These are phyloP conservation scores for Ecdyonurus torrentis DNA, from an alignment of 2,888 invertebrate species.

Conservation along the genomic window DNA sequence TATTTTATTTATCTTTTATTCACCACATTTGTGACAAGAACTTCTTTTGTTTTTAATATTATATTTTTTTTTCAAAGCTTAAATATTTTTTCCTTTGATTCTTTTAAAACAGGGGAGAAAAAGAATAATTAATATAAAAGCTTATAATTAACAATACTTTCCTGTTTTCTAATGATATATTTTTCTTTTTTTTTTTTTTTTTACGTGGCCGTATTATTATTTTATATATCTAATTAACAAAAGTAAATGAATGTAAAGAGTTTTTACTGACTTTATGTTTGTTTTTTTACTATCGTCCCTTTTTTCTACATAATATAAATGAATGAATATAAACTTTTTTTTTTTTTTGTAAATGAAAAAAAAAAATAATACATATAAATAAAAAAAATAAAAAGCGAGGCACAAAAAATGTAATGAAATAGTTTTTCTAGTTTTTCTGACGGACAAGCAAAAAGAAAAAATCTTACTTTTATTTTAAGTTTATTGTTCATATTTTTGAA, in stretches of 20 bases:
- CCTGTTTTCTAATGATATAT: too few species aligned
- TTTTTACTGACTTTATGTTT: not conserved
- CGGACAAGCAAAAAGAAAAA: too few species aligned
- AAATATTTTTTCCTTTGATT: not conserved
- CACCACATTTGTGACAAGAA: not conserved
- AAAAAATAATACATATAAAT: not conserved
- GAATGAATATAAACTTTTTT: not conserved
- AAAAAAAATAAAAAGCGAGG: not conserved
- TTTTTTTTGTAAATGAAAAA: not conserved
- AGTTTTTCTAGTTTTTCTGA: not conserved
- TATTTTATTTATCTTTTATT: too few species aligned
- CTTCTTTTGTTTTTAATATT: not conserved
- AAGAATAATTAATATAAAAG: not conserved
- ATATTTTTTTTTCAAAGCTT: not conserved
- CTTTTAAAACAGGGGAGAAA: not conserved
- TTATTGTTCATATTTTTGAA: too few species aligned
- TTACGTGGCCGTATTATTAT: not conserved
- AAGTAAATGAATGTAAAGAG: not conserved
- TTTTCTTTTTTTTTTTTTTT: not conserved
- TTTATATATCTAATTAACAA: not conserved
- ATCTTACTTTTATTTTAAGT: too few species aligned
- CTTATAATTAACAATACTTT: not conserved
- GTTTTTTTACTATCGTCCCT: too few species aligned
- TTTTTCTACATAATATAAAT: too few species aligned
- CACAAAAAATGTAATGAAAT: not conserved